These are phyloP conservation scores for Uropsilus gracilis DNA, from an alignment of 2,113 vertebrate species.

Conservation along the genomic window DNA sequence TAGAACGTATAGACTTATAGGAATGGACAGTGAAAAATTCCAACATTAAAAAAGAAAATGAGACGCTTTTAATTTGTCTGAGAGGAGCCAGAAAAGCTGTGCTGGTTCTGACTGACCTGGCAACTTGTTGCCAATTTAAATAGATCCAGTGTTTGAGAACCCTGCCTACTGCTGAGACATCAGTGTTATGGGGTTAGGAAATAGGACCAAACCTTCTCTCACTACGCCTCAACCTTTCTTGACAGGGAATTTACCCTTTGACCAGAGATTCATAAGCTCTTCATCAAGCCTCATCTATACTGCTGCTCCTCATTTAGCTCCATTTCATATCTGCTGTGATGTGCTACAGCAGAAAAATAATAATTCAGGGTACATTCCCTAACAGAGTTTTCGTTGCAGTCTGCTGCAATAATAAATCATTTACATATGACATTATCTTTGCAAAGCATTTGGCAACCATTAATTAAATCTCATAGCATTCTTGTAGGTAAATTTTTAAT, in stretches of 20 bases:
- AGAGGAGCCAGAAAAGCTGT: neutral
- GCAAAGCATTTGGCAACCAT: constrained; percentile 32
- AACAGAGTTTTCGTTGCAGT: neutral
- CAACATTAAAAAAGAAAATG: neutral
- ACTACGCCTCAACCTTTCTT: neutral
- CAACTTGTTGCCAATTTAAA: neutral
- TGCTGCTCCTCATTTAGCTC: neutral
- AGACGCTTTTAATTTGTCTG: neutral
- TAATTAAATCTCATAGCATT: constrained; percentile 40
- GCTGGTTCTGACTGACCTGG: neutral
- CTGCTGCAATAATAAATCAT: constrained; percentile 31
- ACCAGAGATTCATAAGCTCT: neutral
- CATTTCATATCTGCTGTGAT: neutral
- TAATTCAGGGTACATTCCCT: neutral
- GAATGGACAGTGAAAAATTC: neutral
- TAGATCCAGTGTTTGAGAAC: neutral
- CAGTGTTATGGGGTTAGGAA: neutral
- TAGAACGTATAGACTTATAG: neutral
- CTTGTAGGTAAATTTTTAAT: neutral
- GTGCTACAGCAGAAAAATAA: neutral
- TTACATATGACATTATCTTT: constrained; percentile 41
- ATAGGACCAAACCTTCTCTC: neutral
- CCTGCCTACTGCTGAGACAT: neutral
- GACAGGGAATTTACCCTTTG: neutral
- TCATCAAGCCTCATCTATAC: neutral